Percentiles rank a stretch among this genome's conserved stretches.
Evolutionary conservation across 2,888 invertebrate species (phyloP).

Genomic region (Zeuzera pyrina): DNA sequence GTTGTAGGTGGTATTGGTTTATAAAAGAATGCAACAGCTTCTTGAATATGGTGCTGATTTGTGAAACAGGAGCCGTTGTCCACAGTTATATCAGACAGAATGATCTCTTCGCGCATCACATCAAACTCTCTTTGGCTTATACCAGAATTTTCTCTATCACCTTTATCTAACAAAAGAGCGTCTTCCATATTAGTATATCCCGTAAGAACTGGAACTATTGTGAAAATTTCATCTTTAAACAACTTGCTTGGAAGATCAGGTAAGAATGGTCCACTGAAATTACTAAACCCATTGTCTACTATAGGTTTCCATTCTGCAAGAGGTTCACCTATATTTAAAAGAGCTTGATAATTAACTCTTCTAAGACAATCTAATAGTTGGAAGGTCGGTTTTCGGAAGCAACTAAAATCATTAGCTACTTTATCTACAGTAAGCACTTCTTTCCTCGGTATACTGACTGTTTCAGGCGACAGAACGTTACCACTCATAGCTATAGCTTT

Average conservation of each 20-base stretch:
- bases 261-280: slow-evolving; percentile 77
- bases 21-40: slow-evolving; percentile 85
- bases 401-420: slow-evolving; percentile 78
- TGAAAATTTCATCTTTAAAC: slow-evolving; percentile 75
- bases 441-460: slow-evolving; percentile 76
- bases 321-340: slow-evolving; percentile 76
- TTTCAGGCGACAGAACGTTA: slow-evolving; percentile 75
- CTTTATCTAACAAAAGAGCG: slow-evolving; percentile 75
- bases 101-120: slow-evolving; percentile 75
- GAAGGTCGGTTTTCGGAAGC: slow-evolving; percentile 77
- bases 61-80: slow-evolving; percentile 73
- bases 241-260: slow-evolving; percentile 76
- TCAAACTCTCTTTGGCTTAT: slow-evolving; percentile 75
- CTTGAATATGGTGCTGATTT: slow-evolving; percentile 78
- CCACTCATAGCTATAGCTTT: slow-evolving; percentile 89
- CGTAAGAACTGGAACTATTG: slow-evolving; percentile 80
- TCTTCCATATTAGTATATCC: slow-evolving; percentile 90
- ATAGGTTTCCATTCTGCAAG: slow-evolving; percentile 82
- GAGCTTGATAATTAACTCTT: slow-evolving; percentile 70
- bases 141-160: slow-evolving; percentile 72
- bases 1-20: slow-evolving; percentile 77
- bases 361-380: slow-evolving; percentile 80
- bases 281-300: slow-evolving; percentile 80
- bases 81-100: slow-evolving; percentile 73
- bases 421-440: slow-evolving; percentile 76